phyloP scores from a whole-genome alignment of 1,140 invertebrate genomes.

The Lithobius niger region DNA sequence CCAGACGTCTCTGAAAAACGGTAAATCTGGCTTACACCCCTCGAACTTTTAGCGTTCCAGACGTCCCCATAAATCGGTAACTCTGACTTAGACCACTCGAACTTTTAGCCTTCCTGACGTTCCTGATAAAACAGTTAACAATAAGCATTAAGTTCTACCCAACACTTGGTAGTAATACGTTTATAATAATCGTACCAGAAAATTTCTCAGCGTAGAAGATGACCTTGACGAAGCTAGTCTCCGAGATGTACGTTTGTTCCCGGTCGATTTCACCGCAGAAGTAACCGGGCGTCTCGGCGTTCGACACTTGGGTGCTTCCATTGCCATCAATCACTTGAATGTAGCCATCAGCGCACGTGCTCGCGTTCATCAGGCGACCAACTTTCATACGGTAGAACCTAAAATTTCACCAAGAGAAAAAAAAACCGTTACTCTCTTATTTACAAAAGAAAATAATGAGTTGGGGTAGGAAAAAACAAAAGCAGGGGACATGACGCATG shows the following conservation, averaged over 20 bases:
- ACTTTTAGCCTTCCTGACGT: not conserved
- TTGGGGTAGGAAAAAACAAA: too few species aligned
- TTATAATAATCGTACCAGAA: constrained; percentile 15
- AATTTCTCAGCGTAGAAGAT: constrained; percentile 83
- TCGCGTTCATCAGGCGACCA: constrained; percentile 67
- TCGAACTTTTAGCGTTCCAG: not conserved
- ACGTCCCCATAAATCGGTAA: too few species aligned
- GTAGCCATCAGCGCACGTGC: constrained; percentile 67
- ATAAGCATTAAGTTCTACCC: not conserved
- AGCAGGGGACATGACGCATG: too few species aligned
- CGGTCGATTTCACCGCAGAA: constrained; percentile 91
- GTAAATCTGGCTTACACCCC: not conserved
- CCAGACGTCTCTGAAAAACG: too few species aligned
- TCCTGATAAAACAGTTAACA: not conserved
- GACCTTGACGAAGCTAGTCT: constrained; percentile 79
- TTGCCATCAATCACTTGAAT: constrained; percentile 75
- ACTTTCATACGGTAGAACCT: constrained; percentile 82
- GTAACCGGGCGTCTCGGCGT: constrained; percentile 50
- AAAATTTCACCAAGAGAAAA: not conserved
- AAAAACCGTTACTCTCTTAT: too few species aligned
- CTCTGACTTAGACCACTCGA: not conserved
- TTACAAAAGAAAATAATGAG: too few species aligned
- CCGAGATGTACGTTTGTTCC: constrained; percentile 82
- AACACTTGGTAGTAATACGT: not conserved
- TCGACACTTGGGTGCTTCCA: constrained; percentile 50